Percentiles rank a stretch among this genome's conserved stretches.
These are phyloP conservation scores for Cephus spinipes DNA, from an alignment of 2,888 invertebrate genomes.

Conservation along the genomic window DNA sequence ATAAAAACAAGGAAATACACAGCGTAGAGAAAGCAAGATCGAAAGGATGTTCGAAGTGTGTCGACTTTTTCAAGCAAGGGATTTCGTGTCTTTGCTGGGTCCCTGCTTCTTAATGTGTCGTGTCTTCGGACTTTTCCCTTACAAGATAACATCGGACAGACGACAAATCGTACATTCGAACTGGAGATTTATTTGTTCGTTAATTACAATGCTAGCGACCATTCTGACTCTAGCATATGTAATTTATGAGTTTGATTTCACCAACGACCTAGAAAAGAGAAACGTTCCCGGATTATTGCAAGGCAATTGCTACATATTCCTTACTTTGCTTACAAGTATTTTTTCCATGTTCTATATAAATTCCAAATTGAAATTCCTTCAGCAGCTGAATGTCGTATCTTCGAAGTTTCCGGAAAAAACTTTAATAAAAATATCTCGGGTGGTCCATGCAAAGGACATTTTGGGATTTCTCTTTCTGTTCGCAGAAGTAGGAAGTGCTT, in stretches of 20 bases:
- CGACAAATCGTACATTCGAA: constrained; percentile 30
- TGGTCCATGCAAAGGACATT: constrained; percentile 42
- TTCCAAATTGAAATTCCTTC: constrained; percentile 33
- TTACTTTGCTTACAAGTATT: constrained; percentile 31
- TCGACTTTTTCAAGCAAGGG: constrained; percentile 32
- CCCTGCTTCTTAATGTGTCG: constrained; percentile 34
- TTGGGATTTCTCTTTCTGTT: constrained; percentile 36
- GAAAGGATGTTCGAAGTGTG: constrained; percentile 28
- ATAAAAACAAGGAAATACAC: too few relatives aligned
- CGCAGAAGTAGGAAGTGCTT: constrained; percentile 24
- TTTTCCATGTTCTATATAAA: constrained; percentile 27
- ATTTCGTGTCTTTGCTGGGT: constrained; percentile 42
- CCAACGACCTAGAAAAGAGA: constrained; percentile 22
- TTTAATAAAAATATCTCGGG: constrained; percentile 31
- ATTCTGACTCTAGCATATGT: neutral
- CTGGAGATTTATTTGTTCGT: constrained; percentile 25
- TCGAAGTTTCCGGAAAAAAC: constrained; percentile 29
- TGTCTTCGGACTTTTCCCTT: constrained; percentile 45
- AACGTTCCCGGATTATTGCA: constrained; percentile 44
- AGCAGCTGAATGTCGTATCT: constrained; percentile 30
- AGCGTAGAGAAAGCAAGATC: neutral
- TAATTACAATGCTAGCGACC: constrained; percentile 23
- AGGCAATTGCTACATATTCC: constrained; percentile 34
- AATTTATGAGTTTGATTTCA: constrained; percentile 37
- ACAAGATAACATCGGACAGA: constrained; percentile 21